These are phyloP conservation scores for Trichonephila inaurata DNA, from an alignment of 1,140 invertebrate genomes.

Conservation along the genomic window DNA sequence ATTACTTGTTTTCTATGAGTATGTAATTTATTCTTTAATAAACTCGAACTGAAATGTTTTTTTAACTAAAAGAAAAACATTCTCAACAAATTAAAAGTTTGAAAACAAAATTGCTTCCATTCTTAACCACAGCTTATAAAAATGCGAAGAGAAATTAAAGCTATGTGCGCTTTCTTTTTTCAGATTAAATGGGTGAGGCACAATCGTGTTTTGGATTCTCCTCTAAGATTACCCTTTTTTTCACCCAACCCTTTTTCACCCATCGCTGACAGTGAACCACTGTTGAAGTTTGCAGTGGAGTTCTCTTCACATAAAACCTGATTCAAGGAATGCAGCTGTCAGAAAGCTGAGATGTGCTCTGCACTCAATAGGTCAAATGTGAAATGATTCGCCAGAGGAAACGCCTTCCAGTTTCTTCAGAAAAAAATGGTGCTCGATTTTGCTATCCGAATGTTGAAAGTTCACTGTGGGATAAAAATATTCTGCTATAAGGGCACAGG, in stretches of 20 bases:
- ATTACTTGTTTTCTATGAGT: too few species aligned
- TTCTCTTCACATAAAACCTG: not conserved
- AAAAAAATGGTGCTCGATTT: not conserved
- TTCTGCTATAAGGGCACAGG: too few species aligned
- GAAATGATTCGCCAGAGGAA: conserved; percentile 5
- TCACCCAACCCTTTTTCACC: conserved; percentile 6
- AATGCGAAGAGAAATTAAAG: not conserved
- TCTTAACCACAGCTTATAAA: not conserved
- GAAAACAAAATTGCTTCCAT: not conserved
- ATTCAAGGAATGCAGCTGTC: conserved; percentile 41
- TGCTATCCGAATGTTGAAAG: not conserved
- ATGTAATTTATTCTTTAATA: too few species aligned
- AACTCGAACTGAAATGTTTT: too few species aligned
- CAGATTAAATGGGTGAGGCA: conserved; percentile 18
- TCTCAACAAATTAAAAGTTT: too few species aligned
- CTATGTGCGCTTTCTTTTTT: not conserved
- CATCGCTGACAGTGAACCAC: conserved; percentile 1
- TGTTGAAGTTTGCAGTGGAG: conserved; percentile 1
- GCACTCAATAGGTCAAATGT: conserved; percentile 35
- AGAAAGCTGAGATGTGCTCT: conserved; percentile 10
- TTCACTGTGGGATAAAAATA: too few species aligned
- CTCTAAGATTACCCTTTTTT: conserved; percentile 36
- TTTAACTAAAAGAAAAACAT: too few species aligned
- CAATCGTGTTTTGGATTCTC: not conserved
- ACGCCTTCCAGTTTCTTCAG: not conserved